phyloP scores from a whole-genome alignment of 2,888 invertebrate genomes.

The Ctena decussata region DNA sequence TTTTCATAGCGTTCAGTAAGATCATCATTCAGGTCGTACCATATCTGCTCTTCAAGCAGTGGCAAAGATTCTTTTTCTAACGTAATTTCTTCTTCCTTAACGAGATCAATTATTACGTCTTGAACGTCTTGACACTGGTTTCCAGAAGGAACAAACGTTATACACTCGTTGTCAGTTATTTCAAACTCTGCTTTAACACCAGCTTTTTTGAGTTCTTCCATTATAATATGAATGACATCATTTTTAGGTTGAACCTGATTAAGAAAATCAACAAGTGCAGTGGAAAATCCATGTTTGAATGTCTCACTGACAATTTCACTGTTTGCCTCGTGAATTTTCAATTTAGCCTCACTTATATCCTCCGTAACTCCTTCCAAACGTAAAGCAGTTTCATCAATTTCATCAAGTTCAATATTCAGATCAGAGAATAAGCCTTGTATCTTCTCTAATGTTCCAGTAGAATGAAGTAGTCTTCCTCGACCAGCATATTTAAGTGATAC shows the following conservation, averaged over 20 bases:
- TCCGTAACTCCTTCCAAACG: conserved; percentile 39
- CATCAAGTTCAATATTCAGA: conserved; percentile 13
- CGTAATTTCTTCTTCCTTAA: background rate
- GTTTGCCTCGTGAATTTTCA: conserved; percentile 10
- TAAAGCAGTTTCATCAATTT: too few relatives aligned
- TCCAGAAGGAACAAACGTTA: background rate
- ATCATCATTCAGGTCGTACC: conserved; percentile 17
- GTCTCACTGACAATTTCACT: background rate
- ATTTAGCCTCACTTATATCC: conserved; percentile 23
- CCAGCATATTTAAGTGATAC: background rate
- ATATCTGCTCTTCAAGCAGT: background rate
- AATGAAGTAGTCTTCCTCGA: background rate
- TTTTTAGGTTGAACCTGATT: background rate
- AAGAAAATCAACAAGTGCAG: conserved; percentile 28
- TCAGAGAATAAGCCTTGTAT: conserved; percentile 20
- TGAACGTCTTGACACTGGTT: background rate
- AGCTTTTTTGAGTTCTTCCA: background rate
- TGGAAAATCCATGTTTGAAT: conserved; percentile 28
- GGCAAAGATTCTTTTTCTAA: background rate
- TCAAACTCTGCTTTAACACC: background rate
- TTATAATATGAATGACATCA: background rate
- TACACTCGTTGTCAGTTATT: background rate
- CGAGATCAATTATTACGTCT: background rate
- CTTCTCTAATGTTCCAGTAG: background rate
- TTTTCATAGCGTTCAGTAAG: conserved; percentile 30